These are phyloP conservation scores for Acrocephalus kingi DNA, from an alignment of 2,113 vertebrate species.

Conservation along the genomic window DNA sequence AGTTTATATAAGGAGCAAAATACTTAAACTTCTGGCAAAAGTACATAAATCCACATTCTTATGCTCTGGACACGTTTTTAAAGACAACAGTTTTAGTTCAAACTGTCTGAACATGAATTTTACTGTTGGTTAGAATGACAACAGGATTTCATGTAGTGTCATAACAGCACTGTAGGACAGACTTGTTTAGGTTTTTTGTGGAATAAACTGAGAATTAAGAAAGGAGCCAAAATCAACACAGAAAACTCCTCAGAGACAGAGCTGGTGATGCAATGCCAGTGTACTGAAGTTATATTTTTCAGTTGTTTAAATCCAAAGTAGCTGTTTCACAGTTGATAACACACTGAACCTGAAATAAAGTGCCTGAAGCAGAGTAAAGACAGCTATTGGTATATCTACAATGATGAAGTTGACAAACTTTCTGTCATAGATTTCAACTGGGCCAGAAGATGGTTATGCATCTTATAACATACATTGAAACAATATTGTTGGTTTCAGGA, in stretches of 20 bases:
- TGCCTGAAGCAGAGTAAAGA: not conserved
- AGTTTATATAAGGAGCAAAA: not conserved
- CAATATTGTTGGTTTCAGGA: not conserved
- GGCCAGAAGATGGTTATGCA: not conserved
- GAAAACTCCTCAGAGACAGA: not conserved
- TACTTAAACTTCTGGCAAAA: not conserved
- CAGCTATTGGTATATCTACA: not conserved
- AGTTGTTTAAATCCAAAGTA: not conserved
- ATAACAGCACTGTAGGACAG: not conserved
- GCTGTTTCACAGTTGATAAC: not conserved
- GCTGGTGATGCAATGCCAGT: accelerated
- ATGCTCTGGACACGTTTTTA: not conserved
- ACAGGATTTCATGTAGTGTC: not conserved
- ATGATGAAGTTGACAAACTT: not conserved
- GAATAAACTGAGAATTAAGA: not conserved
- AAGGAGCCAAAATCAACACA: not conserved
- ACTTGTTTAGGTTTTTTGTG: not conserved
- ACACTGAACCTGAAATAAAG: not conserved
- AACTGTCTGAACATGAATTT: not conserved
- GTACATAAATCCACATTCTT: not conserved
- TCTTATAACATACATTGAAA: not conserved
- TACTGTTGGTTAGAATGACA: not conserved
- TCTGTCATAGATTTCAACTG: not conserved
- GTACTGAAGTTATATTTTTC: not conserved
- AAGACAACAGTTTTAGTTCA: not conserved